Base-by-base conservation (phyloP, 2,888 invertebrate species). In the Polyommatus iphigenia region DNA sequence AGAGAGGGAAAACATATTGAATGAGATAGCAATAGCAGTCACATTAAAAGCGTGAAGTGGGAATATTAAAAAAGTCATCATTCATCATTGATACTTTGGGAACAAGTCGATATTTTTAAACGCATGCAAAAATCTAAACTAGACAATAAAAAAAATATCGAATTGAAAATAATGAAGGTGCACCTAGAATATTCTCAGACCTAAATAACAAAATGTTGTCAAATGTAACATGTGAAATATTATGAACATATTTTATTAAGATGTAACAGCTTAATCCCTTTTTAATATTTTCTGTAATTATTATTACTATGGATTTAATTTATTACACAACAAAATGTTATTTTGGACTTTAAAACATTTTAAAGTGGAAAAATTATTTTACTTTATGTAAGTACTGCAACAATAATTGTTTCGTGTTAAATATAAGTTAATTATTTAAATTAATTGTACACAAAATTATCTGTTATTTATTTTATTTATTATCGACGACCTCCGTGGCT, bases 21-120 rank as follows among this genome's bases (percentile, higher is more conserved):
- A 62, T 67, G 29, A 67, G 18, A 67, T 29, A 67, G 67, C 67
- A 67, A 32, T 32, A 67, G 62, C 62, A 24, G 67, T 67, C 32
- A 67, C 29, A 29, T 29, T 32, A 32, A 18, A 67, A 67, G 67
- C 67, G 29, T 67, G 29, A 29, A 29, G 29, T 29, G 29, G 67
- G 29, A 5, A 67, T 15, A 67, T 67, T 67, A 67, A 67, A 67
- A 24, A 67, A 24, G 10, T 13, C 8, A 6, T 67, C 15, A 20
- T 10, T 18, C 6, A 10, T 3, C 13, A 32, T 67, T 29, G 15
- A 5, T 54, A 5, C 54, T 54, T 54, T 54, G 18, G 18, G 15
- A 54, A 46, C 46, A 46, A 46, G 46, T 46, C 54, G 18, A 18
- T 54, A 18, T 54, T 54, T 54, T 18, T 54, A 54, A 54, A 54